Conservation (phyloP, 1,140 invertebrate species). For the Pygmarrhopalites habei region DNA sequence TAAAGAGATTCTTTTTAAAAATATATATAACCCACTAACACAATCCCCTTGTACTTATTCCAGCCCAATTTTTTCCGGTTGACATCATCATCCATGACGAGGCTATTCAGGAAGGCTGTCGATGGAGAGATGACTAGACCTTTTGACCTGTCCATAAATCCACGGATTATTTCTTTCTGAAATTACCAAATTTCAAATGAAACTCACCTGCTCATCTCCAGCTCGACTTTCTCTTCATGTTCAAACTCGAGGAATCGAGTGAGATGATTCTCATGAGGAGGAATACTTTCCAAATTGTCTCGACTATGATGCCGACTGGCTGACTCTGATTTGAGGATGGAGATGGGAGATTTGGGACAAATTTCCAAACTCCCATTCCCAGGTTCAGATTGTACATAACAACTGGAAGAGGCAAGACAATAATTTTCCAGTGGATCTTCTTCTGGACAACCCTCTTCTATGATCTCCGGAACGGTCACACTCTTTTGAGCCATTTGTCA, state of each 20-base stretch:
- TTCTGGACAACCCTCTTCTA: too few relatives aligned
- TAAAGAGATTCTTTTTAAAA: not conserved
- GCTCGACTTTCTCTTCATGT: not conserved
- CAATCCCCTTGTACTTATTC: not conserved
- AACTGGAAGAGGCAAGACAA: not conserved
- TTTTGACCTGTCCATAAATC: not conserved
- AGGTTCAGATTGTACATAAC: not conserved
- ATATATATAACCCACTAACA: not conserved
- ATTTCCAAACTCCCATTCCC: not conserved
- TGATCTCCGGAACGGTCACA: too few relatives aligned
- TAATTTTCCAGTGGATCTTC: too few relatives aligned
- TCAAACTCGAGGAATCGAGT: not conserved
- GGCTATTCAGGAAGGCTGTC: not conserved
- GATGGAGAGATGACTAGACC: constrained; percentile 6
- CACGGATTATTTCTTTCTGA: too few relatives aligned
- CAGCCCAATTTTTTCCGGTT: not conserved
- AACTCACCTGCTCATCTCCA: too few relatives aligned
- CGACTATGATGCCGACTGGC: too few relatives aligned
- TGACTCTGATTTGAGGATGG: too few relatives aligned
- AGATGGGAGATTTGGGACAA: too few relatives aligned
- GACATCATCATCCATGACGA: not conserved
- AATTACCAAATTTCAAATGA: too few relatives aligned
- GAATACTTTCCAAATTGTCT: too few relatives aligned
- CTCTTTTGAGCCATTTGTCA: too few relatives aligned
- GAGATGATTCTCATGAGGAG: not conserved